Evolutionary conservation across 2,113 vertebrate genomes (phyloP).

Genomic region (Neopipo cinnamomea): DNA sequence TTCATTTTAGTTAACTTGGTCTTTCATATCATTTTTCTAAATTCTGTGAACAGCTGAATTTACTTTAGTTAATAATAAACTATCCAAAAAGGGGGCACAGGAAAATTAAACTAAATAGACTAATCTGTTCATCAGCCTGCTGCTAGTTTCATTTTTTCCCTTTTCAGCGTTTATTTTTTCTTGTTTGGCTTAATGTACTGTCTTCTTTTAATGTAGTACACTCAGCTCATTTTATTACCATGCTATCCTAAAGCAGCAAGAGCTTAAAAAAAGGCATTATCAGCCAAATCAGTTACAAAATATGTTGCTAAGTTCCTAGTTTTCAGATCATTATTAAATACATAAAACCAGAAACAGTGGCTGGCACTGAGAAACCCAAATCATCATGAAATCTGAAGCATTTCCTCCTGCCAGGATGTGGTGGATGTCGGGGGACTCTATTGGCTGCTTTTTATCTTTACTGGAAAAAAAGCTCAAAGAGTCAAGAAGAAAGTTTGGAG

Average conservation of each 20-base stretch:
- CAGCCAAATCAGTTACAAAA: constrained; percentile 13
- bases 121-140: constrained; percentile 21
- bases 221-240: not conserved
- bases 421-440: not conserved
- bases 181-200: not conserved
- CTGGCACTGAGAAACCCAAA: constrained; percentile 27
- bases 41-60: constrained; percentile 26
- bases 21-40: not conserved
- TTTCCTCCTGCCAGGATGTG: constrained; percentile 25
- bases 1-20: constrained; percentile 11
- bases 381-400: constrained; percentile 38
- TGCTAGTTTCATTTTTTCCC: not conserved
- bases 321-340: constrained; percentile 50
- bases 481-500: not conserved
- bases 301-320: constrained; percentile 32
- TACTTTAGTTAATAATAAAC: constrained; percentile 27
- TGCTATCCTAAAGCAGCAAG: constrained; percentile 25
- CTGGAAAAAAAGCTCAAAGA: not conserved
- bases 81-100: not conserved
- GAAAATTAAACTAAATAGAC: not conserved
- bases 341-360: constrained; percentile 43
- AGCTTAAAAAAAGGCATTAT: not conserved
- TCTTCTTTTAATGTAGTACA: not conserved
- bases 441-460: not conserved
- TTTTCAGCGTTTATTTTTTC: not conserved